phyloP scores from a whole-genome alignment of 2,113 vertebrate genomes.

The Hassar affinis region DNA sequence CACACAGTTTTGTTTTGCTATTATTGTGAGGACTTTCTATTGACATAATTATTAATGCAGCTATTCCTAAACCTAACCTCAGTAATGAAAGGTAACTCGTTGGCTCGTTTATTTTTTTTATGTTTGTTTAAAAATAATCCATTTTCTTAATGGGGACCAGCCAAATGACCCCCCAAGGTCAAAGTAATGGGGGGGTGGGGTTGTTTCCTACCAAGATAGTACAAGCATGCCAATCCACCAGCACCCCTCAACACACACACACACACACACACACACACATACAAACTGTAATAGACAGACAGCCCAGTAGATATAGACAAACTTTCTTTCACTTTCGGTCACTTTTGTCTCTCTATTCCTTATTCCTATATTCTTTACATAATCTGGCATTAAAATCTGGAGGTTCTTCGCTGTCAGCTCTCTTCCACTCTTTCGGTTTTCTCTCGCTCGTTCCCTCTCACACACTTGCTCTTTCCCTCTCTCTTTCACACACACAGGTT shows the following conservation, averaged over 20 bases:
- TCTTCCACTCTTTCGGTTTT: conserved; percentile 20
- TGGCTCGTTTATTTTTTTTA: no score
- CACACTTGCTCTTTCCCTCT: not conserved
- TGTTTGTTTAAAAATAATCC: no score
- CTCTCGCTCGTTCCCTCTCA: conserved; percentile 17
- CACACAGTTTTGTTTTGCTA: no score
- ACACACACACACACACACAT: not conserved
- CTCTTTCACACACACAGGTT: conserved; percentile 44
- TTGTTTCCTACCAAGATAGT: no score
- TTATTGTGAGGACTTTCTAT: no score
- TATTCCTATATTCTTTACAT: not conserved
- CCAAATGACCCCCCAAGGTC: no score
- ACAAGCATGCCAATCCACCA: no score
- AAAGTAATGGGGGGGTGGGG: no score
- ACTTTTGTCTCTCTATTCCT: not conserved
- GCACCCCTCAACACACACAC: conserved; percentile 8
- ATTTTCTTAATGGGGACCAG: no score
- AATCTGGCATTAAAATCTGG: conserved; percentile 28
- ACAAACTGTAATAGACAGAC: not conserved
- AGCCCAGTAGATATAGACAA: not conserved
- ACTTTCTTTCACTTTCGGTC: not conserved
- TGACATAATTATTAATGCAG: no score
- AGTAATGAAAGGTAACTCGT: no score
- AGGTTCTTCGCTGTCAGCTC: conserved; percentile 36
- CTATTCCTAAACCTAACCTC: no score